Evolutionary conservation across 2,797 vertebrate species (phyloP), one percentile per base, ranked within the genome.

Genomic region (Knipowitschia caucasica): DNA sequence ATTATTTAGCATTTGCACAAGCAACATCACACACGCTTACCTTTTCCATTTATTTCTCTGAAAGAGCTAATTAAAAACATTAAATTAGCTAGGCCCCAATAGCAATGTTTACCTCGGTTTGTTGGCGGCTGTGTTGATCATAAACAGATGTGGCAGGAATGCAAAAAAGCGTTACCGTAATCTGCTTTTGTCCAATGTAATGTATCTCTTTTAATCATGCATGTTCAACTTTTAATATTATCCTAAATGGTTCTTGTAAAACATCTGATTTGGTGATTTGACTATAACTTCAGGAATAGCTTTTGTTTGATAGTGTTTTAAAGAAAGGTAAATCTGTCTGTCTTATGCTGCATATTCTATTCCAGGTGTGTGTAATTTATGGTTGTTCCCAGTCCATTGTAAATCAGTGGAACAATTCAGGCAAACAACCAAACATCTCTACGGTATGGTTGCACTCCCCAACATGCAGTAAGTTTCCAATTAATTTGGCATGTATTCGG

Each of bases 121-220:
- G 46, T 34, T 49, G 46, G 12, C 46, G 33, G 46, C 46, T 33
- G 29, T 49, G 46, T 23, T 49, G 18, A 49, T 33, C 29, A 49
- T 49, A 33, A 49, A 33, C 46, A 49, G 46, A 49, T 49, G 46
- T 21, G 20, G 30, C 29, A 49, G 30, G 45, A 33, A 33, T 31
- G 45, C 17, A 14, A 49, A 49, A 49, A 33, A 23, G 45, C 29
- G 44, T 46, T 29, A 46, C 44, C 44, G n/a, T 46, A 26, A 45
- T 45, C 10, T 30, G 39, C 21, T 4, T 40, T 40, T 40, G 24
- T 27, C 21, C 23, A n/a, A 18, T 46, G 26, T 9, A 44, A 17
- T 27, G 23, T 27, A 7, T n/a, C 15, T 44, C 12, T 43, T 25
- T 6, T 1, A 24, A n/a, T n/a, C 1, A 7, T 45, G 25, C 17